Evolutionary conservation across 2,888 invertebrate species (phyloP).

Genomic region (Siphlonurus alternatus): DNA sequence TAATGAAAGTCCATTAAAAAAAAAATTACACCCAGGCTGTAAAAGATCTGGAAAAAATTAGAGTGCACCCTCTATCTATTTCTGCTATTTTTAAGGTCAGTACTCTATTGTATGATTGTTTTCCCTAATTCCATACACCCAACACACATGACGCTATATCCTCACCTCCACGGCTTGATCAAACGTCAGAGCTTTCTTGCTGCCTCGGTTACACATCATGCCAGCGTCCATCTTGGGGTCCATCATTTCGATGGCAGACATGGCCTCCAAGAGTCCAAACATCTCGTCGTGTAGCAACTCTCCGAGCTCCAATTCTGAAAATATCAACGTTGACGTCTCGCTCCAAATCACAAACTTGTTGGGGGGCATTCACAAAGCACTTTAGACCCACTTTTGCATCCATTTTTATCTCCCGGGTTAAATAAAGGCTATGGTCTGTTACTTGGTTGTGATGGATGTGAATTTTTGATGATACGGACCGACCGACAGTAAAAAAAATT

Average conservation of each 20-base stretch:
- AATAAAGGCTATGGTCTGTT: background rate
- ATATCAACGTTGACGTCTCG: slow-evolving; percentile 11
- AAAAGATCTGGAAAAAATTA: too few species aligned
- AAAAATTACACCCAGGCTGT: too few species aligned
- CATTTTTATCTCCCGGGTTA: background rate
- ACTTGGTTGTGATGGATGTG: too few species aligned
- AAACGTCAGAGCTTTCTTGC: slow-evolving; percentile 69
- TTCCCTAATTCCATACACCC: too few species aligned
- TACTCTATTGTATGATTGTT: too few species aligned
- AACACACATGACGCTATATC: background rate
- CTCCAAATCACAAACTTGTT: background rate
- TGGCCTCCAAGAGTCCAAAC: slow-evolving; percentile 91
- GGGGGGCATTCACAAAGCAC: too few species aligned
- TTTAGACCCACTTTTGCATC: too few species aligned
- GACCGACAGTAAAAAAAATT: too few species aligned
- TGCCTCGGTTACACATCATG: slow-evolving; percentile 83
- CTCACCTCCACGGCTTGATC: slow-evolving; percentile 66
- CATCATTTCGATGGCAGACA: slow-evolving; percentile 99
- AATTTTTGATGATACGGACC: too few species aligned
- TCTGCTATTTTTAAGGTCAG: too few species aligned
- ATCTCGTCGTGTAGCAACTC: slow-evolving; percentile 82
- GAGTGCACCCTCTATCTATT: too few species aligned
- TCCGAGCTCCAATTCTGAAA: slow-evolving; percentile 62
- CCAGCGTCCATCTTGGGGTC: slow-evolving; percentile 99
- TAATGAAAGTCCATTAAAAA: too few species aligned